phyloP scores from a whole-genome alignment of 1,140 invertebrate species.

The Liolophura sinensis region DNA sequence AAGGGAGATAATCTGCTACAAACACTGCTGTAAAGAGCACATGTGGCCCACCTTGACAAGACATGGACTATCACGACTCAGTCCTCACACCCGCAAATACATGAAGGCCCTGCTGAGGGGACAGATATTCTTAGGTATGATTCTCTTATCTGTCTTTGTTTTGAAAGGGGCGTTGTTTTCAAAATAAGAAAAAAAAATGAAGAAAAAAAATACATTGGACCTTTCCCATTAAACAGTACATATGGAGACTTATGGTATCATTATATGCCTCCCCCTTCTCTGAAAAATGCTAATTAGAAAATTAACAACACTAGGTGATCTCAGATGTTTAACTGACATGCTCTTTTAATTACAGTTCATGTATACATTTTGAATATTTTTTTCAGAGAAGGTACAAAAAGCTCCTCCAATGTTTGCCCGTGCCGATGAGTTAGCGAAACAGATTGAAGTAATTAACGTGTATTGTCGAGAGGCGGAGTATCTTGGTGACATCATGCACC shows the following conservation, averaged over 20 bases:
- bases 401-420: conserved; percentile 50
- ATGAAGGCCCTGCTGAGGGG: conserved; percentile 43
- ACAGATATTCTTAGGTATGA: too few relatives aligned
- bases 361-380: conserved; percentile 1
- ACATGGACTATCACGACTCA: conserved; percentile 33
- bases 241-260: too few relatives aligned
- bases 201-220: too few relatives aligned
- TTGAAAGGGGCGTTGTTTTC: too few relatives aligned
- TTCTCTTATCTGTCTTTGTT: too few relatives aligned
- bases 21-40: conserved; percentile 26
- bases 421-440: conserved; percentile 44
- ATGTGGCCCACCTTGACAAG: conserved; percentile 48
- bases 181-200: too few relatives aligned
- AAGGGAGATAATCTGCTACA: conserved; percentile 12
- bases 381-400: conserved; percentile 42
- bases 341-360: too few relatives aligned
- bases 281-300: too few relatives aligned
- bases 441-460: conserved; percentile 54
- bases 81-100: conserved; percentile 45
- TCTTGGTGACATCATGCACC: conserved; percentile 41
- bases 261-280: too few relatives aligned
- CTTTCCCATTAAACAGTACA: too few relatives aligned
- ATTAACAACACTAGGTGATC: too few relatives aligned
- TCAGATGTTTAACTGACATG: too few relatives aligned
- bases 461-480: conserved; percentile 52